Evolutionary conservation across 2,888 invertebrate species (phyloP).

Genomic region (Heliconius cydno): DNA sequence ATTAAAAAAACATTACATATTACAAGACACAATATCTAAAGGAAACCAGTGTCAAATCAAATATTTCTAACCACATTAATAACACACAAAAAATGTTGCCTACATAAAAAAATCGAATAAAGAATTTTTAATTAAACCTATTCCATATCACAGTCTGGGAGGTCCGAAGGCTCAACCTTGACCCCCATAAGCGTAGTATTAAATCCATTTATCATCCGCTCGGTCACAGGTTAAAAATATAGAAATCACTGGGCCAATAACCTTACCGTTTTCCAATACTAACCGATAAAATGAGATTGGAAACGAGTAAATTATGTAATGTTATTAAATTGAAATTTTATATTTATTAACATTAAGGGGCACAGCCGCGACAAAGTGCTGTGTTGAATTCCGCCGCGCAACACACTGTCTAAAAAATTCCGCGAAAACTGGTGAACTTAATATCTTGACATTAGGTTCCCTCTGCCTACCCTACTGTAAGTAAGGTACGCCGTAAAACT

Average conservation of each 20-base stretch:
- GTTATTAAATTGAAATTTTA: background rate
- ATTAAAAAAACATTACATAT: background rate
- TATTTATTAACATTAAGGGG: too few relatives aligned
- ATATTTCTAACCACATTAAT: slow-evolving; percentile 1
- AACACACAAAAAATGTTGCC: background rate
- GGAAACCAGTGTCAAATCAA: background rate
- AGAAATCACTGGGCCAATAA: slow-evolving; percentile 38
- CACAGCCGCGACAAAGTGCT: too few relatives aligned
- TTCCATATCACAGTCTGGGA: slow-evolving; percentile 33
- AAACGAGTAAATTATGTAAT: background rate
- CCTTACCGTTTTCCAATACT: slow-evolving; percentile 11
- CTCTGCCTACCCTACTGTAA: background rate
- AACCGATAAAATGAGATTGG: background rate
- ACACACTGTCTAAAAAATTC: too few relatives aligned
- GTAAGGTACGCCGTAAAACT: too few relatives aligned
- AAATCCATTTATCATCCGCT: slow-evolving; percentile 39
- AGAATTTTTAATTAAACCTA: slow-evolving; percentile 30
- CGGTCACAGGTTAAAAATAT: slow-evolving; percentile 42
- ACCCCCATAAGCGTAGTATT: slow-evolving; percentile 32
- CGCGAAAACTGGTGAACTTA: too few relatives aligned
- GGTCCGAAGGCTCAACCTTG: slow-evolving; percentile 36
- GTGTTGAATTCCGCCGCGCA: too few relatives aligned
- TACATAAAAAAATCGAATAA: slow-evolving; percentile 5
- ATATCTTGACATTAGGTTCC: background rate
- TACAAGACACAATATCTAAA: background rate